Conservation (phyloP, 1,140 invertebrate species). For the Apis mellifera region Amel_HAv3.1 CM009936.2:16978501-16979000, state of each 20-base stretch:
- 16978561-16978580: too few species aligned
- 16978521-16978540: too few species aligned
- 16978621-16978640: too few species aligned
- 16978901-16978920: background rate
- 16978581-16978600: too few species aligned
- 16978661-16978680: too few species aligned
- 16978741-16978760: background rate
- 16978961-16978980: conserved; percentile 2
- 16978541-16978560: too few species aligned
- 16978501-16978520: too few species aligned
- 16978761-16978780: background rate
- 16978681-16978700: too few species aligned
- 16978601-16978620: too few species aligned
- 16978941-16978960: background rate
- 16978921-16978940: conserved; percentile 8
- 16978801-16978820: conserved; percentile 62
- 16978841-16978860: conserved; percentile 53
- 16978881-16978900: conserved; percentile 55
- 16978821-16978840: conserved; percentile 69
- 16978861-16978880: conserved; percentile 42
- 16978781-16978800: conserved; percentile 22
- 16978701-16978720: background rate
- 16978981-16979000: background rate
- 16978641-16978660: too few species aligned
- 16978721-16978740: background rate